These are phyloP conservation scores for Otis tarda DNA, from an alignment of 2,113 vertebrate species.

Conservation along the genomic window DNA sequence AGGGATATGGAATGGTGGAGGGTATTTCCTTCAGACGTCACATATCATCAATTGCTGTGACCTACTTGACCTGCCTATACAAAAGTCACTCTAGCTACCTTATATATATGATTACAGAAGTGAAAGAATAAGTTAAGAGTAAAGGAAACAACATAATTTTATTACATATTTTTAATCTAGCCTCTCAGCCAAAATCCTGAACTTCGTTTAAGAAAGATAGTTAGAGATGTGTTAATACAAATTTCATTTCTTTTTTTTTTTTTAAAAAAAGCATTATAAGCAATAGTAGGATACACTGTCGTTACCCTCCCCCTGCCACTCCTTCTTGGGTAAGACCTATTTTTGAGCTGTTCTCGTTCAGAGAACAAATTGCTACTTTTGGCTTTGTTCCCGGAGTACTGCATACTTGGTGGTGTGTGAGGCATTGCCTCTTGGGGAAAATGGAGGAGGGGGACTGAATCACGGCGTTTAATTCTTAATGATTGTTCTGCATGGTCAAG, in stretches of 20 bases:
- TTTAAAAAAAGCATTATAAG: not conserved
- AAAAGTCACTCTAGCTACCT: not conserved
- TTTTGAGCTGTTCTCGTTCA: constrained; percentile 65
- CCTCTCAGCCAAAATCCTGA: not conserved
- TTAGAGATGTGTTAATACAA: not conserved
- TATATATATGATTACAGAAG: not conserved
- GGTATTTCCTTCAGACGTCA: not conserved
- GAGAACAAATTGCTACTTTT: constrained; percentile 49
- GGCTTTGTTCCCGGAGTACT: constrained; percentile 45
- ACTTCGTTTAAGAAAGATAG: not conserved
- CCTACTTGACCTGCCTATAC: not conserved
- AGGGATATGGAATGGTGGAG: not conserved
- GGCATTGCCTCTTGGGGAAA: constrained; percentile 44
- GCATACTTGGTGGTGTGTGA: constrained; percentile 43
- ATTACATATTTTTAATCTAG: not conserved
- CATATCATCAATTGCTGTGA: not conserved
- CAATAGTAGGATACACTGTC: not conserved
- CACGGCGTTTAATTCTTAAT: constrained; percentile 72
- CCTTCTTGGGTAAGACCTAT: constrained; percentile 31
- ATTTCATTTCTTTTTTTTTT: not conserved
- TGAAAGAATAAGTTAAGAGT: not conserved
- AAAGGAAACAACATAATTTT: not conserved
- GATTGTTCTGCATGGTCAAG: constrained; percentile 70
- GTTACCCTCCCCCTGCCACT: not conserved
- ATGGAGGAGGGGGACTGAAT: constrained; percentile 55